Percentiles rank a stretch among this genome's conserved stretches.
phyloP scores from a whole-genome alignment of 2,797 vertebrate species.

The Lagorchestes hirsutus region DNA sequence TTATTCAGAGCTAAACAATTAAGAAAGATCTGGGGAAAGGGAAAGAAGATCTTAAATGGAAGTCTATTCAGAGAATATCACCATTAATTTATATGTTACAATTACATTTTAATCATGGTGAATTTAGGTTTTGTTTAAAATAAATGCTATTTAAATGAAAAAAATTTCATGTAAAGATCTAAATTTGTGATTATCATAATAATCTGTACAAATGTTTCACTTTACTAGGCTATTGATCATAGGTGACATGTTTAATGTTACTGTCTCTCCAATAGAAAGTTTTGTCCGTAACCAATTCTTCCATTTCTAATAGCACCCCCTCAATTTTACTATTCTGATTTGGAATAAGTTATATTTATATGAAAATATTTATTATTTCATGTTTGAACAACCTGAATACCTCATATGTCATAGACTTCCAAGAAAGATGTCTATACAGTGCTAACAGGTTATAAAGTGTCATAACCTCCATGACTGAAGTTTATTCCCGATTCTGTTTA shows the following conservation, averaged over 20 bases:
- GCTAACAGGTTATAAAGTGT: neutral
- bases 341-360: neutral
- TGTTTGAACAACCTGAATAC: neutral
- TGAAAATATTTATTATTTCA: neutral
- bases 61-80: neutral
- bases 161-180: neutral
- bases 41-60: neutral
- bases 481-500: neutral
- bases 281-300: neutral
- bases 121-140: conserved; percentile 56
- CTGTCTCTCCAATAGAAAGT: neutral
- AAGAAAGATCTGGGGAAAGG: conserved; percentile 22
- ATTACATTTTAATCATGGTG: neutral
- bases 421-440: neutral
- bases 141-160: neutral
- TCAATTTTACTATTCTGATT: neutral
- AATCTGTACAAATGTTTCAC: neutral
- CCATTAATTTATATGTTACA: neutral
- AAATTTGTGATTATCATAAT: neutral
- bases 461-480: neutral
- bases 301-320: neutral
- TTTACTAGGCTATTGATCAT: neutral
- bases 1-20: neutral
- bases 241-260: conserved; percentile 11
- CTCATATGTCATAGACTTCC: neutral